Evolutionary conservation across 2,888 invertebrate genomes (phyloP).

Genomic region (Microdon myrmicae): DNA sequence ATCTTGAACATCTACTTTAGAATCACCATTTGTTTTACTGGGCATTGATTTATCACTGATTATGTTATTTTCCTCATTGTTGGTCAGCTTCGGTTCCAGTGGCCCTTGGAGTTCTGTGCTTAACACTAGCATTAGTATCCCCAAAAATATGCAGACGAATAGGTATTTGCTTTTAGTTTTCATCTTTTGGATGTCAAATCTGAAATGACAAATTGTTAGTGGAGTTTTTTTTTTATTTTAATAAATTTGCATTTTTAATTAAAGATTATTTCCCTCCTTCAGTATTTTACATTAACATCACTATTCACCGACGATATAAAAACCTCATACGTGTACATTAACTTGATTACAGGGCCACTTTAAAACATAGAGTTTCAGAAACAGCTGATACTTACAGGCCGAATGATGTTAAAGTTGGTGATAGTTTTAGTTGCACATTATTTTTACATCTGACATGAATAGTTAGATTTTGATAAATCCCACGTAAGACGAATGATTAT

Average conservation of each 20-base stretch:
- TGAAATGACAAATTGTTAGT: too few relatives aligned
- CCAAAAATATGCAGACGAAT: slow-evolving; percentile 31
- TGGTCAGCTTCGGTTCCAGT: slow-evolving; percentile 15
- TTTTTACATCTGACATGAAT: slow-evolving; percentile 33
- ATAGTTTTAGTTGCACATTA: slow-evolving; percentile 38
- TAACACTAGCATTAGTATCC: slow-evolving; percentile 10
- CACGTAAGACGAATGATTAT: slow-evolving; percentile 50
- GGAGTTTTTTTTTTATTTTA: too few relatives aligned
- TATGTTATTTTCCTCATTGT: slow-evolving; percentile 13
- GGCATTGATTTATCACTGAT: slow-evolving; percentile 10
- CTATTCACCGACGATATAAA: slow-evolving; percentile 44
- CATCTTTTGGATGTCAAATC: slow-evolving; percentile 28
- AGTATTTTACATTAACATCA: slow-evolving; percentile 9
- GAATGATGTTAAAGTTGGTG: slow-evolving; percentile 30
- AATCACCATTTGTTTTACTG: neutral
- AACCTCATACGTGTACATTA: slow-evolving; percentile 46
- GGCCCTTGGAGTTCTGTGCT: slow-evolving; percentile 40
- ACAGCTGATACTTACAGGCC: slow-evolving; percentile 43
- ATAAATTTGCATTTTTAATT: too few relatives aligned
- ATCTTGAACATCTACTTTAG: neutral
- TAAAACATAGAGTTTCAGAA: neutral
- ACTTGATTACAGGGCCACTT: neutral
- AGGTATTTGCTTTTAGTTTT: slow-evolving; percentile 40
- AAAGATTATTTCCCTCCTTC: slow-evolving; percentile 3
- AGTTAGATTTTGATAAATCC: slow-evolving; percentile 34